These are phyloP conservation scores for Mylabris phalerata DNA, from an alignment of 1,140 invertebrate species.

Conservation along the genomic window DNA sequence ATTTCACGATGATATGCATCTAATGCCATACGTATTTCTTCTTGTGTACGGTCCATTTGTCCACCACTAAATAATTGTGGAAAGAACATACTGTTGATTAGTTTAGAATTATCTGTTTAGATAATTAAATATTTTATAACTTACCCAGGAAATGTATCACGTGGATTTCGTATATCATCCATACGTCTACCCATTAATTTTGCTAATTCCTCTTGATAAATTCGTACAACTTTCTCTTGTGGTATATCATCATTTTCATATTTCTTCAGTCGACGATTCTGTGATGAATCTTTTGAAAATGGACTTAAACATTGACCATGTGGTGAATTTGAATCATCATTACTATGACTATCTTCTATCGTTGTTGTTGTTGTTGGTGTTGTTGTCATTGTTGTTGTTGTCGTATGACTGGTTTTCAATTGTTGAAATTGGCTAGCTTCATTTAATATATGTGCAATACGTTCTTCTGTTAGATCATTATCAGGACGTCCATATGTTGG, in stretches of 20 bases:
- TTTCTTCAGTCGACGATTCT: conserved; percentile 70
- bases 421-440: conserved; percentile 73
- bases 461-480: conserved; percentile 83
- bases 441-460: conserved; percentile 87
- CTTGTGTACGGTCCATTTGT: conserved; percentile 66
- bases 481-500: conserved; percentile 68
- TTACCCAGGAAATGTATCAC: conserved; percentile 67
- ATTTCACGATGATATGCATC: conserved; percentile 90
- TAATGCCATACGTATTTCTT: conserved; percentile 81
- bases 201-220: conserved; percentile 93
- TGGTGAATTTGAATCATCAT: conserved; percentile 76
- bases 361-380: conserved; percentile 45
- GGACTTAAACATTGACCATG: conserved; percentile 66
- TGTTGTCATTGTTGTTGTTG: conserved; percentile 15
- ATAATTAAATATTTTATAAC: conserved; percentile 22
- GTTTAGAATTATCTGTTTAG: conserved; percentile 48
- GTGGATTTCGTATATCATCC: conserved; percentile 61
- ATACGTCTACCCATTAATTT: conserved; percentile 80
- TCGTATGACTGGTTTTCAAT: conserved; percentile 29
- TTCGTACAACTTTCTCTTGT: conserved; percentile 92
- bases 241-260: conserved; percentile 92
- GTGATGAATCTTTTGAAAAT: conserved; percentile 63
- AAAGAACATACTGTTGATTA: conserved; percentile 65
- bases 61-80: conserved; percentile 67
- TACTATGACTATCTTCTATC: conserved; percentile 58